Base-by-base conservation (phyloP, 2,888 invertebrate genomes). In the Macroteleia sp. region DNA sequence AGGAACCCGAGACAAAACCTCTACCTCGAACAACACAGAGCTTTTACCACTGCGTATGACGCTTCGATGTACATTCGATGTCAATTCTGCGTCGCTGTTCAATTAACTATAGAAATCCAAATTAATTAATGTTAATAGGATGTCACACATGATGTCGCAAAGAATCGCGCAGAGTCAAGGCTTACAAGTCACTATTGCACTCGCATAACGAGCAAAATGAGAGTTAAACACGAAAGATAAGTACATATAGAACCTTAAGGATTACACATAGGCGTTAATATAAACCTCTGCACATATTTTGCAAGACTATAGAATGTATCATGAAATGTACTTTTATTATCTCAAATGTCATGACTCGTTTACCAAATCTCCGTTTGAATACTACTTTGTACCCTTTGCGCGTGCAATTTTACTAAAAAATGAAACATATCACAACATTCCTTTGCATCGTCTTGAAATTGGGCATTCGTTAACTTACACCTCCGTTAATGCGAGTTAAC, bases 71-170 rank as follows among this genome's bases (percentile, higher is more conserved):
- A 74, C 69, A 74, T 62, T 74, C 64, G 44, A 69, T 78, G 74
- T 78, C 74, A 74, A 78, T 78, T 78, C 70, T 74, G 78, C 78
- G 78, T 66, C 74, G 69, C 46, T 74, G 74, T 74, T 78, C 64
- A 74, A 74, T 54, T 73, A 74, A 64, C 34, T 59, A 70, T 70
- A 64, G 70, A 70, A n/a, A 64, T 57, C 76, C 70, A 44, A 59
- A 73, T 56, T 61, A 62, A 73, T 77, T 73, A 67, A 73, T 77
- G 44, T 77, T 64, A 46, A 76, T 77, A 66, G 66, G 54, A 66
- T n/a, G n/a, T n/a, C n/a, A n/a, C n/a, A n/a, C n/a, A n/a, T n/a
- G n/a, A n/a, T n/a, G n/a, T n/a, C n/a, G n/a, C n/a, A n/a, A n/a
- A n/a, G n/a, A n/a, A n/a, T n/a, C n/a, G n/a, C n/a, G n/a, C n/a